Evolutionary conservation across 2,797 vertebrate species (phyloP).

Genomic region (Acridotheres tristis): DNA sequence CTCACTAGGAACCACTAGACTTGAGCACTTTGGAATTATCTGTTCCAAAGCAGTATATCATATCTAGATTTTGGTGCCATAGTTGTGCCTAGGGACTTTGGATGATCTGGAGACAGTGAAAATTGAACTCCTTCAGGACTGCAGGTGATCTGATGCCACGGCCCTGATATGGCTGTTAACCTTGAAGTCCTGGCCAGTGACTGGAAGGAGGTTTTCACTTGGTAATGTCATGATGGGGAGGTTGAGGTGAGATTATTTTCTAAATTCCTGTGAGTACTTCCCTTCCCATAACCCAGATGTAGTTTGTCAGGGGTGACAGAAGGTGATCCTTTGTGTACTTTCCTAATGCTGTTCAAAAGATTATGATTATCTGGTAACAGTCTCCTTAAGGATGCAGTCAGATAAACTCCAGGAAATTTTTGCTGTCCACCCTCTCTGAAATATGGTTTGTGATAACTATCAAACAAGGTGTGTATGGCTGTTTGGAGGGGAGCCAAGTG

Average conservation of each 20-base stretch:
- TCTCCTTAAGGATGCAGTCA: background rate
- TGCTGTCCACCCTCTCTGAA: constrained; percentile 18
- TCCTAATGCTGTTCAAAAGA: background rate
- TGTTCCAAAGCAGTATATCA: background rate
- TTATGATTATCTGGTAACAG: background rate
- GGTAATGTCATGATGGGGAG: background rate
- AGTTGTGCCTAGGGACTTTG: background rate
- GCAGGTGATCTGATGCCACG: background rate
- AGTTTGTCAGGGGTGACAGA: background rate
- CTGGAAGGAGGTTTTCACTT: background rate
- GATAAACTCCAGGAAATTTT: constrained; percentile 16
- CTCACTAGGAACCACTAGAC: background rate
- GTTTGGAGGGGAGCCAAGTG: background rate
- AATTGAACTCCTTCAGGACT: background rate
- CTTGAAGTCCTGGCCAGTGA: background rate
- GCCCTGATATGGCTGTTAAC: background rate
- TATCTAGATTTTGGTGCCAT: background rate
- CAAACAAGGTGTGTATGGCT: background rate
- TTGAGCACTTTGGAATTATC: background rate
- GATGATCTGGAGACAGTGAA: background rate
- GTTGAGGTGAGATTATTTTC: constrained; percentile 18
- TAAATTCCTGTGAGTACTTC: background rate
- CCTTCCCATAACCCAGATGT: background rate
- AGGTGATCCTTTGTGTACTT: background rate
- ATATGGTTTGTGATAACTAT: background rate